phyloP scores from a whole-genome alignment of 2,888 invertebrate genomes.

The Noctuana brunneofusca region DNA sequence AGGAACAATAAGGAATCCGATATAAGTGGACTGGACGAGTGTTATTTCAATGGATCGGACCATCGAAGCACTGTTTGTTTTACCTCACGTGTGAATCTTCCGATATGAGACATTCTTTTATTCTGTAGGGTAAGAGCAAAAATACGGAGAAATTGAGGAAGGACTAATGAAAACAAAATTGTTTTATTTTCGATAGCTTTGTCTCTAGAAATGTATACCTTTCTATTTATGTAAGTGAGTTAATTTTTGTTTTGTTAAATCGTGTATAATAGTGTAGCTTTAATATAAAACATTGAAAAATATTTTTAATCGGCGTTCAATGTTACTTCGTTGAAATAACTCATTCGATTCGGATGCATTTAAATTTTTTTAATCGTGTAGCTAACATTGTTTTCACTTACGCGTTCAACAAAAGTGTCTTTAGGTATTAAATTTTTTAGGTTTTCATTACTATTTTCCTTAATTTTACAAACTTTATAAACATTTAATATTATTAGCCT shows the following conservation, averaged over 20 bases:
- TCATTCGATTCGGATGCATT: no score
- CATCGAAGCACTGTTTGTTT: constrained; percentile 55
- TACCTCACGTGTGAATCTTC: constrained; percentile 45
- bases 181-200: neutral
- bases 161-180: constrained; percentile 14
- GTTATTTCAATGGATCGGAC: constrained; percentile 65
- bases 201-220: neutral
- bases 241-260: no score
- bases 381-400: no score
- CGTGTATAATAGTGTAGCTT: no score
- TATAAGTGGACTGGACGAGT: constrained; percentile 69
- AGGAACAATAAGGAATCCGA: constrained; percentile 78
- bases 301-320: no score
- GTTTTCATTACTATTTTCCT: neutral
- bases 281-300: no score
- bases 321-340: no score
- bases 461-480: neutral
- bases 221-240: no score
- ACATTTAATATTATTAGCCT: no score
- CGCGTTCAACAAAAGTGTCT: no score
- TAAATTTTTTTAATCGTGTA: no score
- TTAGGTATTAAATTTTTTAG: neutral
- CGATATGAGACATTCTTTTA: constrained; percentile 38
- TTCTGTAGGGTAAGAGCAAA: constrained; percentile 18
- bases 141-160: constrained; percentile 14